Percentiles rank a stretch among this genome's conserved stretches.
Evolutionary conservation across 2,113 vertebrate genomes (phyloP).

Genomic region (Pseudorasbora parva): DNA sequence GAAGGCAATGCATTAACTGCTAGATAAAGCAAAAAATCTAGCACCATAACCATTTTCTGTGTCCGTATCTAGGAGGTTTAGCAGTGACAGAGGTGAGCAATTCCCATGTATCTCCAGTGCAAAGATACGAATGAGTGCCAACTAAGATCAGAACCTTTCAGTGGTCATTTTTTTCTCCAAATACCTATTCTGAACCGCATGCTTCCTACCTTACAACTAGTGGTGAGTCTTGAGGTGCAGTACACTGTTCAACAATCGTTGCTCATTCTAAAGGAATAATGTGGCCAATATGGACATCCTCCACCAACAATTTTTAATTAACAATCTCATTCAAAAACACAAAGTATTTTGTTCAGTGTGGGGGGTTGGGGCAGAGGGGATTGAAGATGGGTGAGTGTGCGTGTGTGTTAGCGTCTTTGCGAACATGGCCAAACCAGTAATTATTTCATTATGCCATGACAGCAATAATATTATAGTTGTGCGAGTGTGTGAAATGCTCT

Average conservation of each 20-base stretch:
- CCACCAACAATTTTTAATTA: conserved; percentile 66
- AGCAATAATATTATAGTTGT: conserved; percentile 80
- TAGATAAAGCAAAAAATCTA: conserved; percentile 37
- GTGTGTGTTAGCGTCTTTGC: conserved; percentile 46
- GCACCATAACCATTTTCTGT: conserved; percentile 36
- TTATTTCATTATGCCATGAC: conserved; percentile 81
- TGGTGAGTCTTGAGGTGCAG: background rate
- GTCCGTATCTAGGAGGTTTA: conserved; percentile 22
- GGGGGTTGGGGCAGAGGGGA: conserved; percentile 49
- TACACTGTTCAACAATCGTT: conserved; percentile 3
- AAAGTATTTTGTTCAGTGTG: conserved; percentile 54
- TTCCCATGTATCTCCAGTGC: conserved; percentile 17
- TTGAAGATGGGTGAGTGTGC: conserved; percentile 32
- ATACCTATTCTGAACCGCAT: background rate
- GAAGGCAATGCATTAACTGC: conserved; percentile 35
- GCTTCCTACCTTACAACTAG: background rate
- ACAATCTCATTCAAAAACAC: conserved; percentile 56
- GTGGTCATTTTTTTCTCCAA: background rate
- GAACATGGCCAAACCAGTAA: conserved; percentile 75
- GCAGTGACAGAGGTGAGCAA: conserved; percentile 22
- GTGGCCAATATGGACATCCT: conserved; percentile 48
- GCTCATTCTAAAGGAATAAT: conserved; percentile 43
- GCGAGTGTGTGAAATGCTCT: conserved; percentile 68
- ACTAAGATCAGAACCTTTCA: conserved; percentile 1
- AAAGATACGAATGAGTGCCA: conserved; percentile 3